A percentile compares a stretch with the other conserved stretches of the same genome.
These are phyloP conservation scores for Excalfactoria chinensis DNA, from an alignment of 2,113 vertebrate genomes.

Conservation along the genomic window DNA sequence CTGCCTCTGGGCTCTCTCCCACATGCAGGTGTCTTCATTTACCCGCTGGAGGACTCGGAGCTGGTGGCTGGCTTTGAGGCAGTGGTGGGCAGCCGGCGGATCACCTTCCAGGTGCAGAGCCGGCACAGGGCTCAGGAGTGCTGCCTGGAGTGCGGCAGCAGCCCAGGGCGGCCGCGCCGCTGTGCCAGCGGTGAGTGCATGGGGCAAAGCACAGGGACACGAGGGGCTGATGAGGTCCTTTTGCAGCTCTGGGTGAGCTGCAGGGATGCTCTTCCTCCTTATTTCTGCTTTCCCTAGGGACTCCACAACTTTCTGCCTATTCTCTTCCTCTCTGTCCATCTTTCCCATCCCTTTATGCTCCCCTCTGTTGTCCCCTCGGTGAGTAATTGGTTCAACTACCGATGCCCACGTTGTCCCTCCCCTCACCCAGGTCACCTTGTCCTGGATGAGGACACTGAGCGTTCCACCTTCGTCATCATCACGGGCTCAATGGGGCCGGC, in stretches of 20 bases:
- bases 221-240: background rate
- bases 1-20: background rate
- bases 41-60: conserved; percentile 92
- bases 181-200: conserved; percentile 77
- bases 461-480: conserved; percentile 86
- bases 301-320: background rate
- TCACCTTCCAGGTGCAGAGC: conserved; percentile 90
- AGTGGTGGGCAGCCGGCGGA: conserved; percentile 78
- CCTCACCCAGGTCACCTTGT: conserved; percentile 88
- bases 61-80: conserved; percentile 92
- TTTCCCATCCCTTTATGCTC: background rate
- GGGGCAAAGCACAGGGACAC: rapidly evolving
- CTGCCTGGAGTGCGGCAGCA: conserved; percentile 83
- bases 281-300: background rate
- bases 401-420: background rate
- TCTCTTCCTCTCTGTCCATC: background rate
- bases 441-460: conserved; percentile 89
- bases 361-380: background rate
- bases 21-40: conserved; percentile 90
- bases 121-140: conserved; percentile 83
- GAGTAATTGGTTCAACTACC: background rate
- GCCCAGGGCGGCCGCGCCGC: conserved; percentile 72
- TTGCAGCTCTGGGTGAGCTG: background rate
- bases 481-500: conserved; percentile 85
- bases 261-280: background rate